phyloP scores from a whole-genome alignment of 2,113 vertebrate species.

The Pedionomus torquatus region DNA sequence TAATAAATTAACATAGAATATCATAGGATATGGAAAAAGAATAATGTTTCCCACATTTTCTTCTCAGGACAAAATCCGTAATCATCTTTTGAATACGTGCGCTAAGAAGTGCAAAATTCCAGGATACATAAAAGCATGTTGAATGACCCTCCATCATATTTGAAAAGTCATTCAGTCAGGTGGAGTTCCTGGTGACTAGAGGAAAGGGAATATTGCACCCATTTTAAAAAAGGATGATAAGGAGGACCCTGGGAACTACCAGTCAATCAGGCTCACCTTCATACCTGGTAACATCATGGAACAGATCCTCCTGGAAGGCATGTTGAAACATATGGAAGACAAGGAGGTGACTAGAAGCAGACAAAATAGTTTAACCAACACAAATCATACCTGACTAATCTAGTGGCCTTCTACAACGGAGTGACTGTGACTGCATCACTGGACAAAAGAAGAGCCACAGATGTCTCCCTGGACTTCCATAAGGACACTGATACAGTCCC shows the following conservation, averaged over 20 bases:
- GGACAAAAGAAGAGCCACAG: neutral
- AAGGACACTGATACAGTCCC: fast-evolving
- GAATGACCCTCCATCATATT: neutral
- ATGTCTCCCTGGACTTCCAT: neutral
- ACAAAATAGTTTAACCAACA: neutral
- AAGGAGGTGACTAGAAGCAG: neutral
- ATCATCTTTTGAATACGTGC: neutral
- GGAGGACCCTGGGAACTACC: neutral
- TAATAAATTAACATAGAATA: neutral
- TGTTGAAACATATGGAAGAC: neutral
- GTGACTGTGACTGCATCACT: neutral
- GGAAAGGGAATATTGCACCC: neutral
- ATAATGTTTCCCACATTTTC: neutral
- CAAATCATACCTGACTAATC: fast-evolving
- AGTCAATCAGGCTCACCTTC: neutral
- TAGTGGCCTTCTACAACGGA: neutral
- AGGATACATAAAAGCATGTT: neutral
- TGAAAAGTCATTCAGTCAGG: neutral
- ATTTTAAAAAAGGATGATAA: neutral
- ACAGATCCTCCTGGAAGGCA: neutral
- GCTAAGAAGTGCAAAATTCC: neutral
- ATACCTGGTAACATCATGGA: neutral
- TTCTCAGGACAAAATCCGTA: neutral
- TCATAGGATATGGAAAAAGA: neutral
- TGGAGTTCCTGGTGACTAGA: neutral